Evolutionary conservation across 2,797 vertebrate genomes (phyloP).

Genomic region (Halcyon leucocephala): DNA sequence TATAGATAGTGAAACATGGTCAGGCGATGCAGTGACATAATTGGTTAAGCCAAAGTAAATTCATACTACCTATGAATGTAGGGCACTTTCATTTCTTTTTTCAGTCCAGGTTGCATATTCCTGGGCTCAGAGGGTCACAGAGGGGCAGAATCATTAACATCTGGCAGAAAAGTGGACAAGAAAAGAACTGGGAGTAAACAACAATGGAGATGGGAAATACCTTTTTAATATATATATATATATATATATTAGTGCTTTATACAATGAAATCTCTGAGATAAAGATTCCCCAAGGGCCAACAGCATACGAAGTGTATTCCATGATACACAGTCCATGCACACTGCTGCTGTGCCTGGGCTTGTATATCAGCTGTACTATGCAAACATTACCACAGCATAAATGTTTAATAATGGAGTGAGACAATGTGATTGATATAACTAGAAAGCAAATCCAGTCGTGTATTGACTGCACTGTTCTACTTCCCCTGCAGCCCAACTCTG

Average conservation of each 20-base stretch:
- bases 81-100: neutral
- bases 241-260: neutral
- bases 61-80: neutral
- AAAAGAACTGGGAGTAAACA: neutral
- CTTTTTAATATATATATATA: neutral
- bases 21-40: neutral
- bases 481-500: conserved; percentile 13
- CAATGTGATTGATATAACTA: conserved; percentile 34
- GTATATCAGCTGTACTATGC: neutral
- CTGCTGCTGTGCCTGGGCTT: neutral
- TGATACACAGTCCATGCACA: neutral
- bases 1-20: neutral
- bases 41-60: neutral
- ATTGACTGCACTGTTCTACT: neutral
- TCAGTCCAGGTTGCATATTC: neutral
- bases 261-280: neutral
- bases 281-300: neutral
- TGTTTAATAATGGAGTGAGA: conserved; percentile 37
- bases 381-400: conserved; percentile 38
- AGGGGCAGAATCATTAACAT: neutral
- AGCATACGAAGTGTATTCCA: neutral
- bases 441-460: conserved; percentile 50
- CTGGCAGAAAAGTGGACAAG: neutral
- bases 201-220: neutral
- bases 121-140: neutral